Conservation (phyloP, 2,113 vertebrate genomes). For the Sitta europaea region DNA sequence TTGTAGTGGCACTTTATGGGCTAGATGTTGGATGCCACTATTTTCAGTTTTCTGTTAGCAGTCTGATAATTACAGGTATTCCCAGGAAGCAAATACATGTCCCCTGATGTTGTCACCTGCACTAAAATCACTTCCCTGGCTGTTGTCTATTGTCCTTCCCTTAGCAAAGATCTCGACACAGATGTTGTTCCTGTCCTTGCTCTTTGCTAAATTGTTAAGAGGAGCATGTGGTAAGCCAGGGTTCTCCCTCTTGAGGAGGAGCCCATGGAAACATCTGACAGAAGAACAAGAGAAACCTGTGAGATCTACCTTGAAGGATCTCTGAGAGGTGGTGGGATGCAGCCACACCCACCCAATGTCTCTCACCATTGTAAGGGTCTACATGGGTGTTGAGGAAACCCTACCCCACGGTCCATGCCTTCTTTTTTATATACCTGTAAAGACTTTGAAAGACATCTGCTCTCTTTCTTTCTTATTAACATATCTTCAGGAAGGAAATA, state of each 20-base stretch:
- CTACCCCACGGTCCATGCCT: neutral
- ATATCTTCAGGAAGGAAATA: neutral
- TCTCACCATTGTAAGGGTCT: neutral
- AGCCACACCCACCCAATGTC: neutral
- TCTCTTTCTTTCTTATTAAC: neutral
- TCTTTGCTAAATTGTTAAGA: neutral
- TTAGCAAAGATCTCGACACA: neutral
- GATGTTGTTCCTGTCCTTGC: neutral
- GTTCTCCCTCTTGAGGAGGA: neutral
- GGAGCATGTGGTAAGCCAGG: rapidly evolving
- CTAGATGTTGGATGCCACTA: neutral
- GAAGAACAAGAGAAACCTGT: neutral
- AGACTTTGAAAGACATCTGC: neutral
- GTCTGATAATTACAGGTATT: neutral
- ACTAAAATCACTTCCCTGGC: neutral
- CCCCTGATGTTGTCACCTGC: neutral
- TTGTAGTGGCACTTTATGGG: neutral
- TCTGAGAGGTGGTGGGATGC: neutral
- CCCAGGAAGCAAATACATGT: neutral
- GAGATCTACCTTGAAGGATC: neutral
- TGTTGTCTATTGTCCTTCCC: neutral
- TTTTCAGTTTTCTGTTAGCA: neutral
- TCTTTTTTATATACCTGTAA: neutral
- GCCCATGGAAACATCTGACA: neutral
- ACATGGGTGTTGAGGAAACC: neutral